A percentile compares a stretch with the other conserved stretches of the same genome.
Evolutionary conservation across 1,140 invertebrate species (phyloP).

Genomic region (Drosophila ohnishii): DNA sequence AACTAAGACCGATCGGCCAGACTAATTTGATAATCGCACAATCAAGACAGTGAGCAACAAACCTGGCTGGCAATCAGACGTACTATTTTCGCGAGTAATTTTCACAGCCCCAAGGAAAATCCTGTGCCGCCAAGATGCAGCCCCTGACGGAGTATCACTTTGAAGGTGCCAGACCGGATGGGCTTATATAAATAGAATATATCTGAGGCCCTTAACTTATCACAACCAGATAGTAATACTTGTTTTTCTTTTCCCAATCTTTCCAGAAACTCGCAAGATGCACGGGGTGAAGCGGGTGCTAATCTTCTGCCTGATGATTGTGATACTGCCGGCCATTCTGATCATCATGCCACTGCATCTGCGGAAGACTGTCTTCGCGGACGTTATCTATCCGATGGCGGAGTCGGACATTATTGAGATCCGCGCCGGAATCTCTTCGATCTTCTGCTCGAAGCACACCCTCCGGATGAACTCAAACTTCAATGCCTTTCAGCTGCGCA

Average conservation of each 20-base stretch:
- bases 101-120: neutral
- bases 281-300: constrained; percentile 89
- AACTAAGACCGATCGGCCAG: constrained; percentile 16
- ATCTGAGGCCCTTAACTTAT: constrained; percentile 33
- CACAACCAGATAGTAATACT: constrained; percentile 20
- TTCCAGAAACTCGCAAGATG: constrained; percentile 88
- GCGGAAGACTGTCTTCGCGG: constrained; percentile 88
- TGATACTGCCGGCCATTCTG: constrained; percentile 88
- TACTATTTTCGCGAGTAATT: constrained; percentile 20
- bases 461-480: constrained; percentile 89
- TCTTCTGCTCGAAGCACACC: constrained; percentile 91
- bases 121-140: constrained; percentile 52
- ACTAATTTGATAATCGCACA: constrained; percentile 69
- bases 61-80: constrained; percentile 38
- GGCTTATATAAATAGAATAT: neutral
- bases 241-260: constrained; percentile 28
- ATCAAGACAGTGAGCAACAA: constrained; percentile 61
- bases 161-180: constrained; percentile 57
- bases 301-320: constrained; percentile 89
- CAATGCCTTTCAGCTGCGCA: constrained; percentile 91
- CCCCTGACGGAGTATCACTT: constrained; percentile 74
- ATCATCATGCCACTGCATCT: constrained; percentile 90
- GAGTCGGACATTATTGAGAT: constrained; percentile 93
- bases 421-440: constrained; percentile 89
- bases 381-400: constrained; percentile 89